phyloP scores from a whole-genome alignment of 2,797 vertebrate species.

The Otolemur crassicaudatus region DNA sequence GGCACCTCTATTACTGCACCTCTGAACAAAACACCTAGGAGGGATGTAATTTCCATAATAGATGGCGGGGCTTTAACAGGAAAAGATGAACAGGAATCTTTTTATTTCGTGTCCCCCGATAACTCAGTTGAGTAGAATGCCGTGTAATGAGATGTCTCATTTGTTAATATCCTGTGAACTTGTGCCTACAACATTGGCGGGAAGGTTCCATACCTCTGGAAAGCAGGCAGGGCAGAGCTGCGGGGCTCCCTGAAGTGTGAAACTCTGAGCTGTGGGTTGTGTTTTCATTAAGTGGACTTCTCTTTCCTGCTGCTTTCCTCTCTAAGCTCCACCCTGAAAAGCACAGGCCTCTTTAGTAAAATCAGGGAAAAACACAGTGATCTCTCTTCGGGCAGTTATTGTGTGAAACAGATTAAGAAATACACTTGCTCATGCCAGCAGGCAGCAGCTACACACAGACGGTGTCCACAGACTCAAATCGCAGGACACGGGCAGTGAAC shows the following conservation, averaged over 20 bases:
- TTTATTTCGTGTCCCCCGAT: neutral
- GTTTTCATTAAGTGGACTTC: conserved; percentile 66
- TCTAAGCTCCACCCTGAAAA: conserved; percentile 59
- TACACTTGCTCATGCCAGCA: conserved; percentile 50
- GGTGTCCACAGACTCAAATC: conserved; percentile 12
- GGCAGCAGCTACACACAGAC: conserved; percentile 49
- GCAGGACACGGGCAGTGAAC: neutral
- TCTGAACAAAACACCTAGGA: neutral
- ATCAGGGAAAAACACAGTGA: conserved; percentile 59
- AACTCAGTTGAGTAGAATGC: neutral
- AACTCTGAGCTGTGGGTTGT: conserved; percentile 28
- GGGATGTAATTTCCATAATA: neutral
- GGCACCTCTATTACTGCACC: neutral
- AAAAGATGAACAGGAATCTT: neutral
- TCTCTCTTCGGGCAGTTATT: conserved; percentile 66
- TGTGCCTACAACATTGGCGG: neutral
- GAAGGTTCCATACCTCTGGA: conserved; percentile 12
- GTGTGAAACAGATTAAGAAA: conserved; percentile 78
- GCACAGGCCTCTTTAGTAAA: conserved; percentile 64
- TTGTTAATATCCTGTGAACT: conserved; percentile 44
- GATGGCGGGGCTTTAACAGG: neutral
- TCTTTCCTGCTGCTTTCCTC: conserved; percentile 68
- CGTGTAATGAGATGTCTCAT: conserved; percentile 41
- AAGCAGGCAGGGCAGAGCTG: neutral
- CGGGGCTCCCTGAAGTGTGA: conserved; percentile 42